phyloP scores from a whole-genome alignment of 2,888 invertebrate genomes.

The Parochlus steinenii region DNA sequence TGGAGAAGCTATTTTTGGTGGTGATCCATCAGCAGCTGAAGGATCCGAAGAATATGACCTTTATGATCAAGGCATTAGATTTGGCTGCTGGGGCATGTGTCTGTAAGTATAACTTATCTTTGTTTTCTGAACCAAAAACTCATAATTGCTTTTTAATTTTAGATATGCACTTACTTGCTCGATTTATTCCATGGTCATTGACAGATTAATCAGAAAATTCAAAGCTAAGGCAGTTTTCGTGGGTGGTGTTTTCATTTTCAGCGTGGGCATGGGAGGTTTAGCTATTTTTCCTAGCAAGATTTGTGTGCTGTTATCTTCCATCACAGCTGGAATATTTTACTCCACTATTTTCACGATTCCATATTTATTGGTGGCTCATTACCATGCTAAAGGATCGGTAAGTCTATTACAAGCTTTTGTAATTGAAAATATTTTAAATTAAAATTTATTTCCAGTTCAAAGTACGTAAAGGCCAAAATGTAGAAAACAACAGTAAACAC shows the following conservation, averaged over 20 bases:
- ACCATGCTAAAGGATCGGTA: slow-evolving; percentile 30
- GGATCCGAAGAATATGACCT: slow-evolving; percentile 13
- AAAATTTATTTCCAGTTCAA: slow-evolving; percentile 23
- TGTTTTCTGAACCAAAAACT: no score
- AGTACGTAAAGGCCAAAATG: slow-evolving; percentile 23
- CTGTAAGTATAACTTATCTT: no score
- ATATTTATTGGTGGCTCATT: slow-evolving; percentile 28
- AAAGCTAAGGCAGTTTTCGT: slow-evolving; percentile 26
- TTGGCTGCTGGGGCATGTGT: slow-evolving; percentile 31
- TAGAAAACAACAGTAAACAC: slow-evolving; percentile 23
- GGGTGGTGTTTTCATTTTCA: slow-evolving; percentile 26
- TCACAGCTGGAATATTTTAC: slow-evolving; percentile 29
- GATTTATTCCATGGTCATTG: slow-evolving; percentile 27
- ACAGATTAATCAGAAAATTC: slow-evolving; percentile 24
- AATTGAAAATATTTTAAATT: no score
- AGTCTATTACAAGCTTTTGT: slow-evolving; percentile 18
- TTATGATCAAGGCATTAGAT: slow-evolving; percentile 29
- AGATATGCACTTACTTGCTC: slow-evolving; percentile 31
- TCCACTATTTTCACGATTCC: slow-evolving; percentile 31
- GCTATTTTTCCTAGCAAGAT: slow-evolving; percentile 28
- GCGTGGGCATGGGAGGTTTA: slow-evolving; percentile 29
- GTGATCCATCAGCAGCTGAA: slow-evolving; percentile 28
- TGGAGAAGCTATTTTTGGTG: slow-evolving; percentile 41
- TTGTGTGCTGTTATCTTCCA: slow-evolving; percentile 28
- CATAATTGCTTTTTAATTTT: no score